A percentile compares a stretch with the other conserved stretches of the same genome.
Conservation (phyloP, 2,113 vertebrate species). For the Zingel zingel region DNA sequence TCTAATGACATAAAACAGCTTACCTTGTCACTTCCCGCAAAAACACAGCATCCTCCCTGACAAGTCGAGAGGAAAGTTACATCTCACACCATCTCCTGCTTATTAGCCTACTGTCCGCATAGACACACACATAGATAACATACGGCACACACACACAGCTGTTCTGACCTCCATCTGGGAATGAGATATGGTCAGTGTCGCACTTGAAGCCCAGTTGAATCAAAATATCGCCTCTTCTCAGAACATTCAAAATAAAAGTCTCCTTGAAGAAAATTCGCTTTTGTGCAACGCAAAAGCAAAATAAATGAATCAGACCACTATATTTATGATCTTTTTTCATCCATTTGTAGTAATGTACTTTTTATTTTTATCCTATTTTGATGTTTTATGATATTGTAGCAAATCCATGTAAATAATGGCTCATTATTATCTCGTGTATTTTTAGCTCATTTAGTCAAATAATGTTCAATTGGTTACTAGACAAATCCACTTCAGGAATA, state of each 20-base stretch:
- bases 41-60: background rate
- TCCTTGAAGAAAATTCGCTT: background rate
- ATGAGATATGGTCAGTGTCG: background rate
- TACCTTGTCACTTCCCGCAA: slow-evolving; percentile 20
- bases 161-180: background rate
- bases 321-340: background rate
- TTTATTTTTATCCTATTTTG: background rate
- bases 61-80: too few species aligned
- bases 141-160: too few species aligned
- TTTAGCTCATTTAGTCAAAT: background rate
- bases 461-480: background rate
- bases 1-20: background rate
- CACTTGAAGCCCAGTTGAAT: background rate
- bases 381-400: background rate
- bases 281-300: background rate
- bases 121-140: accelerated
- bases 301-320: background rate
- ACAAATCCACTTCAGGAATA: background rate
- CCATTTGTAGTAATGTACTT: background rate
- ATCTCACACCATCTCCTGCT: too few species aligned
- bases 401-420: background rate
- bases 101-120: background rate
- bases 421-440: background rate
- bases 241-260: slow-evolving; percentile 49
- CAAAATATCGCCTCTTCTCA: background rate